A percentile compares a stretch with the other conserved stretches of the same genome.
These are phyloP conservation scores for Acanthosoma haemorrhoidale DNA, from an alignment of 2,888 invertebrate genomes.

Conservation along the genomic window DNA sequence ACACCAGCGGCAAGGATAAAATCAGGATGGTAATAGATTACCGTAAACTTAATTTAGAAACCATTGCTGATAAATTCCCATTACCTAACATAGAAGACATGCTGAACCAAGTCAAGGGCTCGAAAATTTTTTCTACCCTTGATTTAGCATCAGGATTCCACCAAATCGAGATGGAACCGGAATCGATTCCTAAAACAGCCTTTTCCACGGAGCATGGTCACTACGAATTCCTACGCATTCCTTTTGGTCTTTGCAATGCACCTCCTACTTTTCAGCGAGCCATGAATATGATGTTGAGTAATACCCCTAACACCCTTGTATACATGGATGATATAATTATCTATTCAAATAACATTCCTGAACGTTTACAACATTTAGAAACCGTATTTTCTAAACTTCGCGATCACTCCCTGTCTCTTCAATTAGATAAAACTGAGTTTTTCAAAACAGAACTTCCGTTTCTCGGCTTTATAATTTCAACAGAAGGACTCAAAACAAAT, in stretches of 20 bases:
- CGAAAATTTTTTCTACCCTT: constrained; percentile 24
- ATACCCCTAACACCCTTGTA: constrained; percentile 28
- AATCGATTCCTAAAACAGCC: too few species aligned
- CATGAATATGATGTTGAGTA: constrained; percentile 15
- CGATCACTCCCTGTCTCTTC: constrained; percentile 24
- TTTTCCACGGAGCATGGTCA: too few species aligned
- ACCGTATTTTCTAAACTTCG: constrained; percentile 3
- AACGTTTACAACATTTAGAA: constrained; percentile 17
- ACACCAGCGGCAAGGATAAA: constrained; percentile 24
- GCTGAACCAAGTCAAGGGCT: too few species aligned
- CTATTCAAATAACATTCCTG: constrained; percentile 17
- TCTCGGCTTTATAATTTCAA: neutral
- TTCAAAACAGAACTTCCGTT: constrained; percentile 28
- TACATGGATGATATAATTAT: constrained; percentile 33
- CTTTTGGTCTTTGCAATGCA: too few species aligned
- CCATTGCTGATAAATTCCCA: constrained; percentile 31
- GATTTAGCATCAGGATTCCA: too few species aligned
- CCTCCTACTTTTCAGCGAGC: constrained; percentile 31
- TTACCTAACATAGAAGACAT: constrained; percentile 33
- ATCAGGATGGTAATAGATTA: constrained; percentile 29
- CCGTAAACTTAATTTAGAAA: constrained; percentile 27
- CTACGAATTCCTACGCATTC: too few species aligned
- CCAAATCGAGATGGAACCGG: too few species aligned
- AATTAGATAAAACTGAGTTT: constrained; percentile 33
- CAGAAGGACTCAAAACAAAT: constrained; percentile 30